Percentiles rank a stretch among this genome's conserved stretches.
These are phyloP conservation scores for Megalops atlanticus DNA, from an alignment of 2,113 vertebrate genomes.

Conservation along the genomic window DNA sequence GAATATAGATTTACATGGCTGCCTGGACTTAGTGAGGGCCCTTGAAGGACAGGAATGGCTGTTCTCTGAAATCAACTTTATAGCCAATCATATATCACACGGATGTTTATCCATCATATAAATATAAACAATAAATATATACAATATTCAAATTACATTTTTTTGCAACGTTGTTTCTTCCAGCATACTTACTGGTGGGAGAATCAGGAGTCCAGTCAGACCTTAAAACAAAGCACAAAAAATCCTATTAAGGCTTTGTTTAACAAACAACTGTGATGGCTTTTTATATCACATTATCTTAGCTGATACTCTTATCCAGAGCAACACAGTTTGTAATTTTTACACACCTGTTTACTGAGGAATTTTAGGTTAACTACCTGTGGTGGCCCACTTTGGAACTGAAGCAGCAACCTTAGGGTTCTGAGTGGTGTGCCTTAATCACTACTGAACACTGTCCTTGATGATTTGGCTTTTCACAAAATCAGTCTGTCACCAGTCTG, in stretches of 20 bases:
- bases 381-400: too few relatives aligned
- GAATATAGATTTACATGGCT: too few relatives aligned
- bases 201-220: slow-evolving; percentile 68
- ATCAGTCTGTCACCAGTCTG: too few relatives aligned
- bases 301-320: too few relatives aligned
- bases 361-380: too few relatives aligned
- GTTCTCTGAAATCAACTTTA: not conserved
- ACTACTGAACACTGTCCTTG: too few relatives aligned
- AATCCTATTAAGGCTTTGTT: not conserved
- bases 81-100: not conserved
- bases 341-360: too few relatives aligned
- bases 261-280: not conserved
- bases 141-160: not conserved
- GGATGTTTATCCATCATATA: not conserved
- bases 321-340: not conserved
- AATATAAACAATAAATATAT: not conserved
- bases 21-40: too few relatives aligned
- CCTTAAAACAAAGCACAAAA: slow-evolving; percentile 59
- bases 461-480: too few relatives aligned
- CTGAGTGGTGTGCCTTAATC: too few relatives aligned
- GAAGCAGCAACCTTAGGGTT: too few relatives aligned
- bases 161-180: not conserved
- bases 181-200: slow-evolving; percentile 82
- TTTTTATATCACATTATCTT: not conserved
- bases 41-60: too few relatives aligned